Conservation (phyloP, 2,888 invertebrate species). For the Candidula unifasciata region DNA sequence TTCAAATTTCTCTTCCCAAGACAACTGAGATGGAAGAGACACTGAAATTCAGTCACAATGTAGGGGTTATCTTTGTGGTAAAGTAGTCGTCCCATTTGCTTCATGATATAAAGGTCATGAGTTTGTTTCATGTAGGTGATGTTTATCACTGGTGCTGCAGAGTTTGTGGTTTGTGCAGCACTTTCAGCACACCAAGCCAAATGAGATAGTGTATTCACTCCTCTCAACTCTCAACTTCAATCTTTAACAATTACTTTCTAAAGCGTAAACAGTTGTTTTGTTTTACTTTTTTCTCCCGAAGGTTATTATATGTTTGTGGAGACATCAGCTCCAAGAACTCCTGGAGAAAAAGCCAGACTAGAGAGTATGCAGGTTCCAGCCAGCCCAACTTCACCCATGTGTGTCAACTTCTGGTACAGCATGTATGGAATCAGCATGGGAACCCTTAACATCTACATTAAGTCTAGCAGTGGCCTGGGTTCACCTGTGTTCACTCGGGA, state of each 20-base stretch:
- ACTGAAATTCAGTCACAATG: too few species aligned
- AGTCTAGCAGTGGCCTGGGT: conserved; percentile 22
- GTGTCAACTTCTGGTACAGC: conserved; percentile 73
- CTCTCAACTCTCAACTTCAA: too few species aligned
- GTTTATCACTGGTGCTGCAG: too few species aligned
- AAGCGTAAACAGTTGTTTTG: not conserved
- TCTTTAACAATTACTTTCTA: not conserved
- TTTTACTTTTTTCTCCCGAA: conserved; percentile 44
- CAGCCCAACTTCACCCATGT: conserved; percentile 59
- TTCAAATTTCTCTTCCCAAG: too few species aligned
- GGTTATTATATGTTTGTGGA: conserved; percentile 71
- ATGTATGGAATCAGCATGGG: conserved; percentile 68
- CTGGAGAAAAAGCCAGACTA: conserved; percentile 64
- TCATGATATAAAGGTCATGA: too few species aligned
- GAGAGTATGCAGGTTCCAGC: conserved; percentile 61
- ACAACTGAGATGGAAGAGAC: too few species aligned
- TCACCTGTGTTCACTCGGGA: conserved; percentile 60
- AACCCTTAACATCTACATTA: conserved; percentile 62
- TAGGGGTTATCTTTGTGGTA: too few species aligned
- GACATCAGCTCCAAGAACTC: conserved; percentile 60
- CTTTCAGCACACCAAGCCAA: too few species aligned
- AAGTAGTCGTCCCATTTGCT: too few species aligned
- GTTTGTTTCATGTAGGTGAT: too few species aligned
- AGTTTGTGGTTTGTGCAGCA: too few species aligned
- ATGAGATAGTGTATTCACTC: too few species aligned